A percentile compares a stretch with the other conserved stretches of the same genome.
phyloP scores from a whole-genome alignment of 2,113 vertebrate genomes.

The Cyphomyrus plagiostoma region DNA sequence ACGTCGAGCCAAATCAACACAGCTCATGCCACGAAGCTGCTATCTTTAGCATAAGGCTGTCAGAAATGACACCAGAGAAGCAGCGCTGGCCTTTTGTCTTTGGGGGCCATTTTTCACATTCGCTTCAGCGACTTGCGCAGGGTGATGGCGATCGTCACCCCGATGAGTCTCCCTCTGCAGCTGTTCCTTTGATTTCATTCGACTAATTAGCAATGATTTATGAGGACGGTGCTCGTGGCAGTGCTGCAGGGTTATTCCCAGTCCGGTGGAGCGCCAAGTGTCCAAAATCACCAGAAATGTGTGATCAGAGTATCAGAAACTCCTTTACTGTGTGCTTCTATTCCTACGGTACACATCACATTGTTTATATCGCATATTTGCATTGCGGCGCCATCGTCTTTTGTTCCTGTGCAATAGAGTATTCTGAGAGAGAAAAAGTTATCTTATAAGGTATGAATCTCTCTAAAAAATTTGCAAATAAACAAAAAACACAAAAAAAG shows the following conservation, averaged over 20 bases:
- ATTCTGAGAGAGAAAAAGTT: background rate
- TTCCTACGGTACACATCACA: background rate
- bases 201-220: constrained; percentile 1
- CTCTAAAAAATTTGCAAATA: background rate
- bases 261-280: background rate
- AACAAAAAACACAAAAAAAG: background rate
- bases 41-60: background rate
- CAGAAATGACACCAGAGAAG: background rate
- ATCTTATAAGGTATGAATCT: background rate
- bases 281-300: background rate
- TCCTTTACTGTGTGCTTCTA: background rate
- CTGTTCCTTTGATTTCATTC: background rate
- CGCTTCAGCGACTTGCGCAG: background rate
- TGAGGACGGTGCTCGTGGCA: background rate
- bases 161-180: background rate
- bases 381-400: background rate
- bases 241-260: background rate
- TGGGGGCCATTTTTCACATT: background rate
- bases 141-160: background rate
- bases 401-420: background rate
- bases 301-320: background rate
- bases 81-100: background rate
- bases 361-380: background rate
- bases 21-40: background rate
- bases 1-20: background rate